Evolutionary conservation across 1,140 invertebrate species (phyloP).

Genomic region (Pseudomyrmex pallidus): DNA sequence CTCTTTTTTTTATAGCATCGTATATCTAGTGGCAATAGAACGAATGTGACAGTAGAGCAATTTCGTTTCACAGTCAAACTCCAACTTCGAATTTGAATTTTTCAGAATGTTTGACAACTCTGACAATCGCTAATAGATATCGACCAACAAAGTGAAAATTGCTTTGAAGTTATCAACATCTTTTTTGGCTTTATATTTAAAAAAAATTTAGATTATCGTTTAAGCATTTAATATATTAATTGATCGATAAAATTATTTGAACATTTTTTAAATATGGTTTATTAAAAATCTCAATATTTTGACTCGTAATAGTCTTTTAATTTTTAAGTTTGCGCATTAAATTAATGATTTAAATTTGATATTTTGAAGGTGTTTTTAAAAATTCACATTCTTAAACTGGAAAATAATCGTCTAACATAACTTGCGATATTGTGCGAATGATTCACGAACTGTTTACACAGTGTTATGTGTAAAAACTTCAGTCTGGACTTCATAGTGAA

Average conservation of each 20-base stretch:
- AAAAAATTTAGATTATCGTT: too few species aligned
- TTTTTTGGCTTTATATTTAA: too few species aligned
- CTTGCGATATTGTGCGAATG: not conserved
- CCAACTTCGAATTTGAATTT: constrained; percentile 45
- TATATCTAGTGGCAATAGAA: constrained; percentile 35
- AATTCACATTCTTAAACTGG: not conserved
- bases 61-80: constrained; percentile 13
- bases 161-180: not conserved
- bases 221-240: too few species aligned
- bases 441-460: constrained; percentile 60
- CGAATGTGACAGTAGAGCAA: constrained; percentile 11
- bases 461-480: constrained; percentile 67
- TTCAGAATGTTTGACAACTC: constrained; percentile 57
- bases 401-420: not conserved
- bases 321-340: too few species aligned
- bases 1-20: constrained; percentile 42
- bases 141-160: not conserved
- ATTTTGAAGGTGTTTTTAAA: too few species aligned
- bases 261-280: too few species aligned
- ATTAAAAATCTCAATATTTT: too few species aligned
- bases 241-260: too few species aligned
- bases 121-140: constrained; percentile 53
- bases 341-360: too few species aligned
- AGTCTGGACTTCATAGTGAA: constrained; percentile 66
- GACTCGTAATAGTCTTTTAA: too few species aligned